Conservation (phyloP, 2,797 vertebrate genomes). For the Gambusia yucatana region DNA sequence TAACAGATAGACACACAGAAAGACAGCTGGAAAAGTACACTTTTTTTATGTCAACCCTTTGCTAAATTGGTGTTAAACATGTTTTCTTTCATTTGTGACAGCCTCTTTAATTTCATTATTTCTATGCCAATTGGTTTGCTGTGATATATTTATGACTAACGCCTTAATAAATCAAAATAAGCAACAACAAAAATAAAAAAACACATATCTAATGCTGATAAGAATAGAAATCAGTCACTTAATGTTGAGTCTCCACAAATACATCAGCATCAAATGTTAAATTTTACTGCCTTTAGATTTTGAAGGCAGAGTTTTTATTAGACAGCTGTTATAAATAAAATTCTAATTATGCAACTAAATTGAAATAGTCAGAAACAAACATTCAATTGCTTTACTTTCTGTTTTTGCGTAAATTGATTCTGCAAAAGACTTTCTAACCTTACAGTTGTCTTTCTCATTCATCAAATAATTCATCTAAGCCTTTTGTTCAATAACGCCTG, state of each 20-base stretch:
- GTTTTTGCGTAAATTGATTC: not conserved
- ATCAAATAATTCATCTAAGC: not conserved
- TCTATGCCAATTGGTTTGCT: too few relatives aligned
- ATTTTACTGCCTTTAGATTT: not conserved
- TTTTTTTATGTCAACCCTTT: not conserved
- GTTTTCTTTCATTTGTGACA: not conserved
- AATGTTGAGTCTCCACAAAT: not conserved
- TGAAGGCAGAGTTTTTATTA: too few relatives aligned
- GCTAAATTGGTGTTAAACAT: not conserved
- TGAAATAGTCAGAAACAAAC: not conserved
- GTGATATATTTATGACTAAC: too few relatives aligned
- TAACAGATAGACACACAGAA: not conserved
- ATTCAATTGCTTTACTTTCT: not conserved
- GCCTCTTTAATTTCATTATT: too few relatives aligned
- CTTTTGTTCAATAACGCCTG: conserved; percentile 2
- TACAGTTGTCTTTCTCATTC: not conserved
- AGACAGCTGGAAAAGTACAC: conserved; percentile 7
- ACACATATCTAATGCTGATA: not conserved
- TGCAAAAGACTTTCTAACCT: not conserved
- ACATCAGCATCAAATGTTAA: not conserved
- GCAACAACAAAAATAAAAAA: not conserved
- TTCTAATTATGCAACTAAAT: not conserved
- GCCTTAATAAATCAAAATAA: not conserved
- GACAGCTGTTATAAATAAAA: not conserved
- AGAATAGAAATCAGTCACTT: not conserved